Conservation (phyloP, 2,888 invertebrate genomes). For the Leistus spinibarbis region DNA sequence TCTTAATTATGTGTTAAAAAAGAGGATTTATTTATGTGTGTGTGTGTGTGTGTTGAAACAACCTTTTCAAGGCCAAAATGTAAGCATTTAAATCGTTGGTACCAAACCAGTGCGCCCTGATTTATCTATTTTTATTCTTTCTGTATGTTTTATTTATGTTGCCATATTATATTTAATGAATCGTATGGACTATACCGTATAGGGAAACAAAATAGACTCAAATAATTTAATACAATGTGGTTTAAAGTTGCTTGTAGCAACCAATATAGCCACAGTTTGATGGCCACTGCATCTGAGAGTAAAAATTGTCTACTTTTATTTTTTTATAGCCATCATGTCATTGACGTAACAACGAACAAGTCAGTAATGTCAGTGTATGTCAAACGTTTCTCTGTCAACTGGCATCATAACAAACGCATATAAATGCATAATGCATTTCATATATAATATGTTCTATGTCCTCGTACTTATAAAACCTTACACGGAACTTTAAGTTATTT, state of each 20-base stretch:
- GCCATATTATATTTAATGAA: too few species aligned
- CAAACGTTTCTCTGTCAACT: background rate
- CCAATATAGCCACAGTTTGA: background rate
- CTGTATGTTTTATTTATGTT: too few species aligned
- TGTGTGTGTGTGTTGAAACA: background rate
- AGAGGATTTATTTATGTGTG: background rate
- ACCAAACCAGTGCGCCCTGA: background rate
- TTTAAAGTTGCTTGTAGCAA: too few species aligned
- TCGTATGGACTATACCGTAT: too few species aligned
- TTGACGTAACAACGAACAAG: background rate
- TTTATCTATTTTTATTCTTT: too few species aligned
- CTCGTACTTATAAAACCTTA: too few species aligned
- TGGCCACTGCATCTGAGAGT: background rate
- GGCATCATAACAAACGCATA: background rate
- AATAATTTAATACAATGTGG: too few species aligned
- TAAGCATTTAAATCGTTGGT: background rate
- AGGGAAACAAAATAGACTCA: too few species aligned
- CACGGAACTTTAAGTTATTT: background rate
- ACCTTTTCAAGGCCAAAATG: background rate
- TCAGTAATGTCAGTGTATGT: background rate
- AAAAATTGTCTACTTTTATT: too few species aligned
- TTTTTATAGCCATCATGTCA: background rate
- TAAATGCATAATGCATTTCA: background rate
- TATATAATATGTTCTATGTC: background rate
- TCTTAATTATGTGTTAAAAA: background rate